Evolutionary conservation across 2,113 vertebrate species (phyloP), one percentile per base, ranked within the genome.

Genomic region (Tapirus terrestris): DNA sequence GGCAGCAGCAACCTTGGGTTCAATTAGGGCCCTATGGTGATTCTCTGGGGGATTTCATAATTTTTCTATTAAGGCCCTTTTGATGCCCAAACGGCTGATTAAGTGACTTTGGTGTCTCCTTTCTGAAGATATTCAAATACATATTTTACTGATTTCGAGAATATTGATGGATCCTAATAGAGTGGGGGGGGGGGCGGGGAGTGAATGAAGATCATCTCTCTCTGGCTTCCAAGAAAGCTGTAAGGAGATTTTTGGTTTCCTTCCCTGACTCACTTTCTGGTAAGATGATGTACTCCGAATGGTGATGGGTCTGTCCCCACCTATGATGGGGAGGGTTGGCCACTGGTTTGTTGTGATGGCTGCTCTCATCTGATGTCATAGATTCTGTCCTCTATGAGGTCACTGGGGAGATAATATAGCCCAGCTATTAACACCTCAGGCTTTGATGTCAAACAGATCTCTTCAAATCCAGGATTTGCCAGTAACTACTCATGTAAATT

Each of bases 91-190:
- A 60, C 8, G 31, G n/a, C 21, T 70, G 18, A 39, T 39, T 56
- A 8, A 58, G 25, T 84, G 18, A 79, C 33, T 53, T 89, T 1
- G 21, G 5, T 13, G 9, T 21, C 20, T 81, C 7, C 23, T 87
- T 93, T 14, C 21, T 73, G 77, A 76, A 96, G 16, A 68, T 61
- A 67, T 18, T 81, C 58, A 82, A 81, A 75, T 92, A 48, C 23
- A 13, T 10, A 67, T 11, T 39, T 77, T 60, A 61, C 31, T 84
- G 11, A 61, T 45, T 65, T 20, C 65, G 60, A 93, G 70, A 48
- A 58, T 36, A 73, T 73, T 29, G n/a, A 3, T 16, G 10, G 25
- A 31, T 86, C 70, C 8, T 39, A 36, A 31, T 9, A 60, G 60
- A 29, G 16, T 68, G 3, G 20, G 25, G 51, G 17, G n/a, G n/a